A percentile compares a stretch with the other conserved stretches of the same genome.
Conservation (phyloP, 2,113 vertebrate genomes). For the Pachycephala philippinensis region DNA sequence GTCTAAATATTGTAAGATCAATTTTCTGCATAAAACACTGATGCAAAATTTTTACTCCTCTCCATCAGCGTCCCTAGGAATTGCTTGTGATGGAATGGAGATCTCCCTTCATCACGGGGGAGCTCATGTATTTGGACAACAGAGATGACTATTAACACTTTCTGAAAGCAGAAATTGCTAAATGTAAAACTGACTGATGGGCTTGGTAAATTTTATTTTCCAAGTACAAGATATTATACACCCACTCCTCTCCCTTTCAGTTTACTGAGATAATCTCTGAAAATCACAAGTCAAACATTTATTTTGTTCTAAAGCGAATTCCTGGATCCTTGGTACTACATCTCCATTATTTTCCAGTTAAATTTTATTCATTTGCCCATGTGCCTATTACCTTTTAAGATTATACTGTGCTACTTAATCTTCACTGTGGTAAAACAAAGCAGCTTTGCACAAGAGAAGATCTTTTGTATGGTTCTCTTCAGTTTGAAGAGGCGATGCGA, state of each 20-base stretch:
- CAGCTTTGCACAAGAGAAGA: background rate
- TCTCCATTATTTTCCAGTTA: background rate
- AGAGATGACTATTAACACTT: background rate
- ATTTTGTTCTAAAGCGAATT: background rate
- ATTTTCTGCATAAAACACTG: background rate
- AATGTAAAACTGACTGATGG: background rate
- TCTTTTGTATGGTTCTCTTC: background rate
- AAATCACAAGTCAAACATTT: background rate
- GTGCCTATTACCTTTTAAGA: background rate
- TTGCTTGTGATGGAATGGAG: background rate
- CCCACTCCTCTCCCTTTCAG: background rate
- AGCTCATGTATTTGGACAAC: background rate
- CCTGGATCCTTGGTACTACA: background rate
- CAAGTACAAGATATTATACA: background rate
- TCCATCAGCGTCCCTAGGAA: background rate
- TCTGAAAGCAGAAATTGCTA: background rate
- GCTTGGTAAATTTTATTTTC: background rate
- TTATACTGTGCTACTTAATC: background rate
- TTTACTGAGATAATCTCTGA: background rate
- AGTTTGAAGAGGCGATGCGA: background rate
- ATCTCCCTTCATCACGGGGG: background rate
- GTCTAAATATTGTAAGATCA: background rate
- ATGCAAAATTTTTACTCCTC: background rate
- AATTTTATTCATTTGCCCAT: background rate
- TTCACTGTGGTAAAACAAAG: background rate